These are phyloP conservation scores for Cheilosia scutellata DNA, from an alignment of 2,888 invertebrate genomes.

Conservation along the genomic window DNA sequence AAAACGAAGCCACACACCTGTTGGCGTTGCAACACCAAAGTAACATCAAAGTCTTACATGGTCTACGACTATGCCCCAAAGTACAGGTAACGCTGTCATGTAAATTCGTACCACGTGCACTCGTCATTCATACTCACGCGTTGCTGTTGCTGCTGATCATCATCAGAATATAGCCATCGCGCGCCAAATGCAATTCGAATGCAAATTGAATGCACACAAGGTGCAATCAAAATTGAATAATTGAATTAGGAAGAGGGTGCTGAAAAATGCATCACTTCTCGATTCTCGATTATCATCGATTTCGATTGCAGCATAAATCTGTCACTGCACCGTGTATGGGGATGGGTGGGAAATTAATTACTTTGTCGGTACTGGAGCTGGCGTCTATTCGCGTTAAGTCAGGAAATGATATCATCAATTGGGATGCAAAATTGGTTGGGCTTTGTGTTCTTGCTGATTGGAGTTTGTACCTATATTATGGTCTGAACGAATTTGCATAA, in stretches of 20 bases:
- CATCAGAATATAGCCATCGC: constrained; percentile 11
- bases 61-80: constrained; percentile 15
- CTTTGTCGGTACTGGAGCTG: constrained; percentile 35
- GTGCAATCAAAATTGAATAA: constrained; percentile 71
- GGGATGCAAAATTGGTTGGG: constrained; percentile 54
- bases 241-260: constrained; percentile 61
- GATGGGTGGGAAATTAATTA: constrained; percentile 69
- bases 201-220: constrained; percentile 62
- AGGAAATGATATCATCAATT: constrained; percentile 74
- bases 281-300: constrained; percentile 66
- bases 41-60: constrained; percentile 37
- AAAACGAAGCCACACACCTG: constrained; percentile 57
- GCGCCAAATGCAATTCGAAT: constrained; percentile 55
- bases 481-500: constrained; percentile 59
- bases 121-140: constrained; percentile 29
- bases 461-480: constrained; percentile 33
- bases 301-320: constrained; percentile 58
- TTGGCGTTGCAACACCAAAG: constrained; percentile 29
- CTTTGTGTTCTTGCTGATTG: constrained; percentile 57
- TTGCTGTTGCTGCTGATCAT: constrained; percentile 32
- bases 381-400: constrained; percentile 59
- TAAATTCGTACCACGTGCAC: constrained; percentile 60
- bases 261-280: constrained; percentile 69
- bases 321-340: constrained; percentile 39
- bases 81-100: constrained; percentile 33